Base-by-base conservation (phyloP, 2,888 invertebrate species). In the Stenodema calcarata region DNA sequence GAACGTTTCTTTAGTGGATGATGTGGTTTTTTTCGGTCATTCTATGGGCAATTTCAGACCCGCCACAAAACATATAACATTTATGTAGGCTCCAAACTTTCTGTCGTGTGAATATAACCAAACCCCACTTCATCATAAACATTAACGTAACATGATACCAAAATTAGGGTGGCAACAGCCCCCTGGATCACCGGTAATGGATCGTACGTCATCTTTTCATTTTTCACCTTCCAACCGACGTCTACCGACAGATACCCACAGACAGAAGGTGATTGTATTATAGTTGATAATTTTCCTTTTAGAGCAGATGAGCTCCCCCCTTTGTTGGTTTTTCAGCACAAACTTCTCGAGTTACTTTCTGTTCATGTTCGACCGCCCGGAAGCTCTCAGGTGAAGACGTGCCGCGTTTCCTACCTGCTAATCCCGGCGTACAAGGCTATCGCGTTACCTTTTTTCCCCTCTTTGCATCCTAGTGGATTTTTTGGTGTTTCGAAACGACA, bases 361-460 rank as follows among this genome's bases (percentile, higher is more conserved):
- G 78, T 78, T 78, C 78, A 54, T 50, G 80, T 80, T 80, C 80
- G 54, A 27, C 80, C 54, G 80, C 50, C 54, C 80, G 80, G 80
- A 80, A 80, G 80, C 80, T 80, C 54, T 28, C 50, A 0, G 50
- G 30, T 2, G 54, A 35, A 80, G 80, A 80, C 78, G 78, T 78
- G 78, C 78, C 44, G 80, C 80, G n/a, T 80, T 54, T 80, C 28
- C 30, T 80, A 80, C 80, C 80, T 80, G 80, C 80, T 80, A 80
- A 80, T 80, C 35, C 80, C 41, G 54, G 35, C 50, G 50, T 54
- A 80, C 80, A 80, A 54, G 80, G 54, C 50, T 80, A 80, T 80
- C 80, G 54, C 54, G 54, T 80, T 80, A 54, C 80, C 18, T 54
- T 54, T 80, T 54, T 18, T 28, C 42, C 80, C 80, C 35, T 79